Evolutionary conservation across 2,888 invertebrate genomes (phyloP), one percentile per base, ranked within the genome.

Genomic region (Silvanus unidentatus): DNA sequence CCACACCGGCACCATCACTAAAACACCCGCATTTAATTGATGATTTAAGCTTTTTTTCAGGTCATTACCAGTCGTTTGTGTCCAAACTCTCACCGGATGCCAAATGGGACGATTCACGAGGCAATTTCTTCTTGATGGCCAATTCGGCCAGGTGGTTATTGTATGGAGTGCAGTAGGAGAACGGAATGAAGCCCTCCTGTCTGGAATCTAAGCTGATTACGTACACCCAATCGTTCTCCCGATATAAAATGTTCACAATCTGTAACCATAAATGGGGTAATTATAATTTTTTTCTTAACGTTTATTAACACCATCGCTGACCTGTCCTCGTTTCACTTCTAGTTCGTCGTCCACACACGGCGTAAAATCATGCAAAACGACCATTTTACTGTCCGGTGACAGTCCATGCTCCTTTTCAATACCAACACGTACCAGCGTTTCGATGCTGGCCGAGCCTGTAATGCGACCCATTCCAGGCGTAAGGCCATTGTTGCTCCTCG

Each of bases 221-320:
- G 73, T 96, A 96, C 6, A 94, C 93, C 96, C 96, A 96, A 72
- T 96, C 95, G 66, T 95, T 94, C 71, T 96, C 96, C 56, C 93
- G 79, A 71, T 96, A 96, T 50, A 96, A 73, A 49, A 95, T 86
- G 73, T 93, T 92, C n/a, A 95, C 94, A 64, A 92, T 83, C 79
- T 83, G 66, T 34, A 68, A 71, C 4, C n/a, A 37, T 11, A 35
- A 9, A 11, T 37, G 13, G n/a, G 37, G 37, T 11, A n/a, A 11
- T 37, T 15, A 37, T 4, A 37, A 15, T 9, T 6, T 9, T 37
- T 37, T 4, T 37, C 2, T 4, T 15, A 37, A 37, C 5, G 5
- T 13, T 37, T 13, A n/a, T n/a, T n/a, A n/a, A n/a, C n/a, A n/a
- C n/a, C 22, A 22, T 5, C 8, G 22, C 22, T n/a, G 56, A 80